Conservation (phyloP, 2,113 vertebrate species). For the Alligator sinensis region DNA sequence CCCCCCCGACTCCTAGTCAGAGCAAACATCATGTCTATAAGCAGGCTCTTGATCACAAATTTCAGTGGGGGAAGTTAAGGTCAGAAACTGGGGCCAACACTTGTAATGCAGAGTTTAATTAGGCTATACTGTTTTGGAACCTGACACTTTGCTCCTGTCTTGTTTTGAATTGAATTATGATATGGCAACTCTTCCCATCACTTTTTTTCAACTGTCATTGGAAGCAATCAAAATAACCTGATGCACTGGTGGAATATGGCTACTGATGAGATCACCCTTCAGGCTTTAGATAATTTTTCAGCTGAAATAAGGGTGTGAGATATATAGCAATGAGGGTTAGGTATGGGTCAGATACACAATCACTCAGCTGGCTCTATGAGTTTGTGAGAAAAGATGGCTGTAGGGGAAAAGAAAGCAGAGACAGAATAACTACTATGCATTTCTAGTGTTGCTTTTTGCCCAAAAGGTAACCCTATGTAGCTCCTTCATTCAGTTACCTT, state of each 20-base stretch:
- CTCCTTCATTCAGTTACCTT: background rate
- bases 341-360: background rate
- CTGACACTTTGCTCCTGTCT: background rate
- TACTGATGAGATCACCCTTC: background rate
- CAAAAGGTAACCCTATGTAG: background rate
- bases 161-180: constrained; percentile 34
- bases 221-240: constrained; percentile 14
- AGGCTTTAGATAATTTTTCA: constrained; percentile 4
- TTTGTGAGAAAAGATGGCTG: background rate
- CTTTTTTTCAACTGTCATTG: constrained; percentile 26
- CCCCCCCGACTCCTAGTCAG: no score
- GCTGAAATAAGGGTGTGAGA: background rate
- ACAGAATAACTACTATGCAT: background rate
- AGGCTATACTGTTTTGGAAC: constrained; percentile 32
- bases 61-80: no score
- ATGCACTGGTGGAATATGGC: background rate
- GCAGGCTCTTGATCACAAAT: no score
- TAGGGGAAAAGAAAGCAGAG: background rate
- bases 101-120: background rate
- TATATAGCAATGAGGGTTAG: background rate
- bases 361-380: background rate
- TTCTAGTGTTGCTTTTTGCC: background rate
- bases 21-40: no score
- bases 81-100: no score
- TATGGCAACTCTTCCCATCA: background rate